Base-by-base conservation (phyloP, 2,113 vertebrate species). In the Halcyon malimbica region DNA sequence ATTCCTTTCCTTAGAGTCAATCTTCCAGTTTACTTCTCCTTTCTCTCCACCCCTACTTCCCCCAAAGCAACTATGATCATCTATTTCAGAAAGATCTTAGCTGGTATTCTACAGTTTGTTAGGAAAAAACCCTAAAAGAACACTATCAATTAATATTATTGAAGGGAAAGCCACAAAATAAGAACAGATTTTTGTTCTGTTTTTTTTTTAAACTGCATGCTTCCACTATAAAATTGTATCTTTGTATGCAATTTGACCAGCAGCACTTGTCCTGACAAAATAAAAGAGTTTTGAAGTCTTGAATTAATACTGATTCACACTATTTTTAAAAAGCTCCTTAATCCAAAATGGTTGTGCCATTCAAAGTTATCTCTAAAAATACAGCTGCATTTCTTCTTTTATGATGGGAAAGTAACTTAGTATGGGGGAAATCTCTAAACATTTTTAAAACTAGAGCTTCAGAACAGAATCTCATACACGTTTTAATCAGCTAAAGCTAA, bases 321-420 rank as follows among this genome's bases (percentile, higher is more conserved):
- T 68, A 73, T 57, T 89, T 92, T 81, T 50, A 79, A 80, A 48
- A 92, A 74, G 74, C 13, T 95, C 46, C 65, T 70, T n/a, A 94
- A 87, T 59, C n/a, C 17, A 63, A 48, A 92, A 41, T 0, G 3
- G n/a, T 50, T 87, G 24, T 26, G 26, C 37, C 18, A 63, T 25
- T 91, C 79, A 56, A 60, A 26, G 68, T 57, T 67, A 48, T 29
- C 46, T 88, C 57, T 87, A 76, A 71, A 89, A 77, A 67, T 53
- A 63, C 50, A 63, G 41, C 29, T 39, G 24, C 6, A 41, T 65
- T 74, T 87, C 75, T 86, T 89, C 41, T 74, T 42, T 37, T 86
- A 50, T 16, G 64, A 18, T 79, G 41, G 46, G 15, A 77, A 80
- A 77, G 13, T 7, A 53, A 54, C 14, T 73, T 37, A 42, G 33